Evolutionary conservation across 2,113 vertebrate species (phyloP).

Genomic region (Tragelaphus scriptus): DNA sequence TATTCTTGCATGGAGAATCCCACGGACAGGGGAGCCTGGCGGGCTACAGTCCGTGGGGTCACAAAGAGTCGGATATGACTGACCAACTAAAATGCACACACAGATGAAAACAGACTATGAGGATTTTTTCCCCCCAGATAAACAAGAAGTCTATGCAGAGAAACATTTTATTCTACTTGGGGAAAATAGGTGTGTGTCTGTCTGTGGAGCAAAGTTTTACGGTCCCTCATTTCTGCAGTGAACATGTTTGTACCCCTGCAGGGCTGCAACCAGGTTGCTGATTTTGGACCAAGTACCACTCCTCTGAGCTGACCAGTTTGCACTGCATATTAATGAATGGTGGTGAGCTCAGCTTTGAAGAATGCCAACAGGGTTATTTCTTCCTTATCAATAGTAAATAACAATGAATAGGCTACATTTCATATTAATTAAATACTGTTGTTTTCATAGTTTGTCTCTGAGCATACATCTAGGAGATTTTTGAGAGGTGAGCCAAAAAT

Average conservation of each 20-base stretch:
- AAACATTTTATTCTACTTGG: background rate
- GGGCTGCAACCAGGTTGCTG: background rate
- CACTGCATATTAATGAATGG: background rate
- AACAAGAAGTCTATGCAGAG: background rate
- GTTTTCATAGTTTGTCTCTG: conserved; percentile 16
- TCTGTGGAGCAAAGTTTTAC: background rate
- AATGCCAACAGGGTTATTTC: background rate
- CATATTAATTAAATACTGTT: background rate
- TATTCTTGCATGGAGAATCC: background rate
- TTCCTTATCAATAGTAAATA: conserved; percentile 2
- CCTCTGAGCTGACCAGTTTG: background rate
- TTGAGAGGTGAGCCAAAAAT: conserved; percentile 16
- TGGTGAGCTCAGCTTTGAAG: background rate
- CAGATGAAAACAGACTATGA: background rate
- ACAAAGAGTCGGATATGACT: background rate
- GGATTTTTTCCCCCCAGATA: background rate
- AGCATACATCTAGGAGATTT: background rate
- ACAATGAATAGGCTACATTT: background rate
- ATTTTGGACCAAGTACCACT: background rate
- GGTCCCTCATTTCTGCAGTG: background rate
- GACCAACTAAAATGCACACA: background rate
- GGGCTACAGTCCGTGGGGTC: background rate
- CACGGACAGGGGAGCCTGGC: background rate
- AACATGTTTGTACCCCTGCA: background rate
- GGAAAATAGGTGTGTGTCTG: background rate